Base-by-base conservation (phyloP, 2,113 vertebrate genomes). In the Notiomystis cincta region DNA sequence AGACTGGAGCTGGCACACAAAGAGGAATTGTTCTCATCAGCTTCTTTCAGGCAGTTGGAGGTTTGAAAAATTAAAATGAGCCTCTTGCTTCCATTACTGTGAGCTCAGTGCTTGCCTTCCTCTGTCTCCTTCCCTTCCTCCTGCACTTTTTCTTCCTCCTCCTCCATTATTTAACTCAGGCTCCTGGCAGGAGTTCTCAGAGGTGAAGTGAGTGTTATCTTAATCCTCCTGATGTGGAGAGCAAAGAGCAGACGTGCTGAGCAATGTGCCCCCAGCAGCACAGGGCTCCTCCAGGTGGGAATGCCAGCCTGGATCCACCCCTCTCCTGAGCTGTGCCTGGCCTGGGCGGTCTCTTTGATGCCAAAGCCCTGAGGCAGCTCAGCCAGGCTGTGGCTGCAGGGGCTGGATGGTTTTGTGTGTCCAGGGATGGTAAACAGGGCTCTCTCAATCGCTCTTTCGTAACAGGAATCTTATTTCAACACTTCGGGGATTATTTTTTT, bases 391-490 rank as follows among this genome's bases (percentile, higher is more conserved):
- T 2, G 25, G 42, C 73, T 87, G 42, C 1, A 3, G 64, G 81
- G 75, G 81, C 58, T 84, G 81, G 70, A 58, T 54, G 78, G 50
- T 33, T 90, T 58, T 65, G 50, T 85, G 66, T 73, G 71, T 54
- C 30, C 76, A 51, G 79, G 67, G 76, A 70, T 21, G 82, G 87
- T 86, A 95, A 94, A 92, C 88, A 94, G 80, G 25, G 35, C 58
- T 85, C 87, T 91, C 86, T 88, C 19, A 15, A 76, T 9, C 58
- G 79, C 44, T 73, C 13, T 97, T 96, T 96, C 79, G 8, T 94
- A 96, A 96, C 70, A 71, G 71, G 79, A 70, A 83, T 97, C 84
- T 65, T 88, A 87, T 97, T 97, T 96, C 95, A 90, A 87, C 93
- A 95, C 87, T 92, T 85, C 0, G 72, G 85, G 64, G 79, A 69